phyloP scores from a whole-genome alignment of 2,113 vertebrate genomes.

The Rutilus rutilus region DNA sequence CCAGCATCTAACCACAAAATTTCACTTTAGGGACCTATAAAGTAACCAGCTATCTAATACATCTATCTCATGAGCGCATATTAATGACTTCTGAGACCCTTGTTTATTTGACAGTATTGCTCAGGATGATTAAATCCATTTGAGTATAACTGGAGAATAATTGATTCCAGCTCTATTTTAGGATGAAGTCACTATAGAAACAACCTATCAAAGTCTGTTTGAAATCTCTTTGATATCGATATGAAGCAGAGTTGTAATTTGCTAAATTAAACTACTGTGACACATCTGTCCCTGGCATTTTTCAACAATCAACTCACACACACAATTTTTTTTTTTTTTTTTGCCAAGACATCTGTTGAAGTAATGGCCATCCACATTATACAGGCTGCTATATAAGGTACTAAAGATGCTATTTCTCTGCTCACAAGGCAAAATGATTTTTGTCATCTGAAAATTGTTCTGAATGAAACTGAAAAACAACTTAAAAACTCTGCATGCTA shows the following conservation, averaged over 20 bases:
- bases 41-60: neutral
- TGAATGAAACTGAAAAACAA: slow-evolving; percentile 16
- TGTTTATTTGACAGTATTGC: slow-evolving; percentile 5
- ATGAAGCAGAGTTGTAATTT: too few species aligned
- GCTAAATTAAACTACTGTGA: neutral
- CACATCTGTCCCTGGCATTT: neutral
- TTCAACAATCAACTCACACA: too few species aligned
- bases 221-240: neutral
- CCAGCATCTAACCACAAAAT: neutral
- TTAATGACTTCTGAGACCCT: neutral
- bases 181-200: slow-evolving; percentile 41
- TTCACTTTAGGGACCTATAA: neutral
- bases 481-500: neutral
- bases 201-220: neutral
- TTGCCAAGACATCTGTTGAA: too few species aligned
- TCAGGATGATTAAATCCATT: slow-evolving; percentile 22
- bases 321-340: too few species aligned
- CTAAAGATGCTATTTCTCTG: neutral
- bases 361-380: neutral
- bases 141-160: slow-evolving; percentile 11
- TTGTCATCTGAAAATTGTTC: slow-evolving; percentile 5
- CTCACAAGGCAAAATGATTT: neutral
- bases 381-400: neutral
- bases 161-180: slow-evolving; percentile 15
- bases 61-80: neutral